Evolutionary conservation across 1,140 invertebrate species (phyloP).

Genomic region (Meloidogyne chitwoodi): DNA sequence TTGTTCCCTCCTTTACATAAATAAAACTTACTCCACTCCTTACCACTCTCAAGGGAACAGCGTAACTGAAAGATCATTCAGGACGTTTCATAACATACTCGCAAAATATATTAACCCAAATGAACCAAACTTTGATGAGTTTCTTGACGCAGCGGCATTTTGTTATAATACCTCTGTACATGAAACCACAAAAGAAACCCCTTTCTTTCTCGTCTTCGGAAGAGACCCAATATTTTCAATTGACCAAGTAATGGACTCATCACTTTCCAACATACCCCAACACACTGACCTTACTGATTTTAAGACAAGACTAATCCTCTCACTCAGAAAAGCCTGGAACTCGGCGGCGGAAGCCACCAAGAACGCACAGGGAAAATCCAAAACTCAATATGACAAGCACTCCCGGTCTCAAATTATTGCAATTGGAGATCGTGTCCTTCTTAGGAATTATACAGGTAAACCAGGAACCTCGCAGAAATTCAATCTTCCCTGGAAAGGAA

Average conservation of each 20-base stretch:
- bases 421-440: not conserved
- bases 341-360: conserved; percentile 2
- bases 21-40: not conserved
- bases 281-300: not conserved
- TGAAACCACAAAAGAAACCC: not conserved
- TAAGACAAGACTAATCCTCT: not conserved
- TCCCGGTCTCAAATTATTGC: not conserved
- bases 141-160: not conserved
- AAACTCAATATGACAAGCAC: not conserved
- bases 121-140: conserved; percentile 2
- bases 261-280: not conserved
- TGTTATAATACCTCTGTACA: conserved; percentile 2
- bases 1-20: not conserved
- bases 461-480: not conserved
- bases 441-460: conserved; percentile 1
- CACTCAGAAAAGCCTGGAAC: conserved; percentile 4
- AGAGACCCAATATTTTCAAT: not conserved
- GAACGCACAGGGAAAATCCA: not conserved
- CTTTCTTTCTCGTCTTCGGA: conserved; percentile 4
- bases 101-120: not conserved
- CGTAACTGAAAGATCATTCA: not conserved
- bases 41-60: not conserved
- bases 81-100: conserved; percentile 2
- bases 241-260: not conserved
- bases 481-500: conserved; percentile 3